Percentiles rank a stretch among this genome's conserved stretches.
Evolutionary conservation across 2,888 invertebrate species (phyloP).

Genomic region (Sinhomidia bicolor): DNA sequence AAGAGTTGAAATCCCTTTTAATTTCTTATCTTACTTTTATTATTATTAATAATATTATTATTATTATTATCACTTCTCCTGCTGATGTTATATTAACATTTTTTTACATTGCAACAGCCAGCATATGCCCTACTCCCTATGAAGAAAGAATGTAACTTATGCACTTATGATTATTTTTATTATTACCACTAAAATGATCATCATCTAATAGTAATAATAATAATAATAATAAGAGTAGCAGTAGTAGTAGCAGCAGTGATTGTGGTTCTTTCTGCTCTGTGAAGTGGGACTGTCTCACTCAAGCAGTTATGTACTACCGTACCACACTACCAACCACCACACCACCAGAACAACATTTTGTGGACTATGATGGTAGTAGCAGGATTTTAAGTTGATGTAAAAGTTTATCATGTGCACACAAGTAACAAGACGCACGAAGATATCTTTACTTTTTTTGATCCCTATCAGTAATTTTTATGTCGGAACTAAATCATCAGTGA

Average conservation of each 20-base stretch:
- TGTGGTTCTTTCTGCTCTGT: slow-evolving; percentile 4
- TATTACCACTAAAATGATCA: not conserved
- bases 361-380: not conserved
- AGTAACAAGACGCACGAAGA: slow-evolving; percentile 18
- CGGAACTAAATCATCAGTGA: slow-evolving; percentile 69
- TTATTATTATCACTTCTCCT: not conserved
- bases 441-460: slow-evolving; percentile 50
- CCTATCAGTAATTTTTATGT: slow-evolving; percentile 70
- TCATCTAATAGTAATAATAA: not conserved
- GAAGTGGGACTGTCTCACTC: not conserved
- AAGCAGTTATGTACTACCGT: not conserved
- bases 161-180: not conserved
- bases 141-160: not conserved
- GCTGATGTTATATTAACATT: not conserved
- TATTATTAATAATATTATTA: no score
- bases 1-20: slow-evolving; percentile 1
- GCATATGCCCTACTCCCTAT: not conserved
- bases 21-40: slow-evolving; percentile 20
- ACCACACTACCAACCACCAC: not conserved
- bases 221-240: no score
- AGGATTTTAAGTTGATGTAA: not conserved
- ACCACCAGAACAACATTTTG: slow-evolving; percentile 12
- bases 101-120: not conserved
- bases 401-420: not conserved
- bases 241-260: no score